Evolutionary conservation across 2,888 invertebrate genomes (phyloP).

Genomic region (Artemia sp.): DNA sequence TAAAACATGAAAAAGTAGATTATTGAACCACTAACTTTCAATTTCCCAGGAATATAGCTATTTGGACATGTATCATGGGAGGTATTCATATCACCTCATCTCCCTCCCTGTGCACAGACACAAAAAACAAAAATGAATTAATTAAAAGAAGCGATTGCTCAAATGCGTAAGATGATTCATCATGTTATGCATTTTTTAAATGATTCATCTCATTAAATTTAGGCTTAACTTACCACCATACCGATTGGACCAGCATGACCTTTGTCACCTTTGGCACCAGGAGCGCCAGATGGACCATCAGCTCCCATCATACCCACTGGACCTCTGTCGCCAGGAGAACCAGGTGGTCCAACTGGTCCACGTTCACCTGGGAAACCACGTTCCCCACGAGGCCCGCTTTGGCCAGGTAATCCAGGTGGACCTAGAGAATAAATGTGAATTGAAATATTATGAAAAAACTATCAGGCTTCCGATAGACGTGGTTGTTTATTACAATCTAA

Average conservation of each 20-base stretch:
- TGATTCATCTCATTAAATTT: not conserved
- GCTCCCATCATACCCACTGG: slow-evolving; percentile 47
- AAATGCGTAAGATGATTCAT: not conserved
- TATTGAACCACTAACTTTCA: no score
- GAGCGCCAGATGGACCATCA: slow-evolving; percentile 44
- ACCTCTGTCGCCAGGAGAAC: slow-evolving; percentile 46
- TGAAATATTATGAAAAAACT: no score
- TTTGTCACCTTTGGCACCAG: slow-evolving; percentile 49
- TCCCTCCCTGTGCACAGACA: no score
- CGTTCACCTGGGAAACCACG: slow-evolving; percentile 51
- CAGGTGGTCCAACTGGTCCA: slow-evolving; percentile 49
- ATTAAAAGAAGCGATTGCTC: not conserved
- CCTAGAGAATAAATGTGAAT: slow-evolving; percentile 33
- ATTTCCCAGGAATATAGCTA: no score
- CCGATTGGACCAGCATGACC: slow-evolving; percentile 53
- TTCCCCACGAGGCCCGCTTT: slow-evolving; percentile 42
- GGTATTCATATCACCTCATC: no score
- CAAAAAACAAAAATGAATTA: not conserved
- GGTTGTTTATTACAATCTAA: no score
- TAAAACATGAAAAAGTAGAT: no score
- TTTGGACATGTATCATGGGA: no score
- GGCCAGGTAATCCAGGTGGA: slow-evolving; percentile 39
- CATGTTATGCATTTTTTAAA: not conserved
- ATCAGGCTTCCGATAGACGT: no score
- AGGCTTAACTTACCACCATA: slow-evolving; percentile 36